Base-by-base conservation (phyloP, 2,888 invertebrate genomes). In the Athrips mouffetella region DNA sequence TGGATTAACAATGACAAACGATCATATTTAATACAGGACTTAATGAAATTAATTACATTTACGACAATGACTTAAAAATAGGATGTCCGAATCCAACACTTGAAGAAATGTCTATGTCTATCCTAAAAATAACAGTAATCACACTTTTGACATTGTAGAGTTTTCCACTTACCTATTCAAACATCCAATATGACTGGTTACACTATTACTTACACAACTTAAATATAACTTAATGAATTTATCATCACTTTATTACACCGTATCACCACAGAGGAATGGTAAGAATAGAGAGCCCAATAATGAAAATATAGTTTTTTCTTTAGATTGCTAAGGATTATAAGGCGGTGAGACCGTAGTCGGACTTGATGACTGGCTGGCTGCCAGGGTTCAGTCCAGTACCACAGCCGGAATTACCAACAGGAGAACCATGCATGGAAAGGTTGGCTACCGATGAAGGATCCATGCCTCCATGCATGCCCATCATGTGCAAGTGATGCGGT, bases 271-370 rank as follows among this genome's bases (percentile, higher is more conserved):
- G 77, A 78, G 88, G 87, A 88, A 88, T 88, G 87, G 82, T 87
- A 79, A 71, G 77, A 80, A 76, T 70, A 69, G 63, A 74, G 58
- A 67, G 76, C 84, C 74, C 71, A 57, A 73, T 80, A 78, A 73
- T 76, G 77, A 86, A 87, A 83, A 84, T 84, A 86, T 80, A 80
- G 70, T 67, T 72, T 79, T 63, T 76, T 76, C 70, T 82, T 76
- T 81, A 84, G 70, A 82, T 68, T 67, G 77, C 73, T 80, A 78
- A 73, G 66, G 82, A 87, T 88, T 88, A 88, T 88, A 88, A 88
- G 86, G 95, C 92, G 76, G 95, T 96, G 68, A 96, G 91, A 78
- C 94, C 96, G 76, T 96, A 96, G 86, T 96, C 96, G 63, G 95
- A 94, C 85, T 96, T 96, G 69, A 95, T 94, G 69, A 92, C 89